Evolutionary conservation across 2,113 vertebrate genomes (phyloP).

Genomic region (Alaudala cheleensis): DNA sequence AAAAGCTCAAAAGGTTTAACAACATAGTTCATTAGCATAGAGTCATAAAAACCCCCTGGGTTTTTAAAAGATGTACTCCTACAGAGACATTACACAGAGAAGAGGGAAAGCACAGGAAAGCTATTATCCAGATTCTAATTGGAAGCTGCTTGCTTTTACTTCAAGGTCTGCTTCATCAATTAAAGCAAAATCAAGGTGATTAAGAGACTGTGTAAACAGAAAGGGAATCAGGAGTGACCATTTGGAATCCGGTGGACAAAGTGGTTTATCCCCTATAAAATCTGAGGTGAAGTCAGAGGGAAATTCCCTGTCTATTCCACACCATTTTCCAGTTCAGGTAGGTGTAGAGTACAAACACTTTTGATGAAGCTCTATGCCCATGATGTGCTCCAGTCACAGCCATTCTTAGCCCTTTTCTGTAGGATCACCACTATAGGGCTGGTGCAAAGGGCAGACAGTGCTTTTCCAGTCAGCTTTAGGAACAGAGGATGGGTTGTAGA

Average conservation of each 20-base stretch:
- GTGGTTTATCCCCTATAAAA: background rate
- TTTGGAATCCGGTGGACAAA: background rate
- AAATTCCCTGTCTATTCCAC: background rate
- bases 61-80: background rate
- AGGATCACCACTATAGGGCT: background rate
- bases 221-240: background rate
- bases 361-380: background rate
- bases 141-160: background rate
- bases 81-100: background rate
- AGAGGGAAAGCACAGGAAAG: background rate
- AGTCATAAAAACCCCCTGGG: background rate
- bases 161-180: background rate
- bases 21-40: background rate
- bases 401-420: background rate
- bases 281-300: background rate
- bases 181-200: background rate
- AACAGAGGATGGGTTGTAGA: background rate
- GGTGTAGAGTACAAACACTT: background rate
- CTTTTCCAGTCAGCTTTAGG: background rate
- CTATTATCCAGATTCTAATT: background rate
- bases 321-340: background rate
- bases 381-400: background rate
- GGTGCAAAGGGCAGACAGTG: background rate
- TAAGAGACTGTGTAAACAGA: background rate
- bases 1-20: slow-evolving; percentile 17